Evolutionary conservation across 2,797 vertebrate genomes (phyloP), one percentile per base, ranked within the genome.

Genomic region (Jordanella pulchra): DNA sequence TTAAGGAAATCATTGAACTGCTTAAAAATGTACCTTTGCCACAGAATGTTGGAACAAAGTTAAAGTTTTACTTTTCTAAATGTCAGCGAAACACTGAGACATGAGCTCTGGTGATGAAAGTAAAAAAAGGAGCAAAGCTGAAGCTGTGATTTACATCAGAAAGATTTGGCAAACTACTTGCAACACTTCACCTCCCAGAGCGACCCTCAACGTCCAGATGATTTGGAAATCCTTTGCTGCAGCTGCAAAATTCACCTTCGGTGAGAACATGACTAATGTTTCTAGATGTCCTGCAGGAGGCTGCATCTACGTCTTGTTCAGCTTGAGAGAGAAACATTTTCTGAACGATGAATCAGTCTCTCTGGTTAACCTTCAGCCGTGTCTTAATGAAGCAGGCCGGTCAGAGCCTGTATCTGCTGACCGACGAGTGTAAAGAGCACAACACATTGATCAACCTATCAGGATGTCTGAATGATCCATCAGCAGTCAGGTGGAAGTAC

Each of bases 371-470:
- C 88, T 91, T 83, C 39, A 51, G 55, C 72, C 54, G 55, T 32
- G 50, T 74, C 75, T 80, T 72, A 79, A 79, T 87, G 90, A 89
- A 90, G 85, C 83, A 73, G 74, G 75, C 79, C 54, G 64, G 80
- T 74, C 79, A 75, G 80, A 60, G 67, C 69, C 78, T 88, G 75
- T 77, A 72, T 88, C 83, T 88, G 80, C 73, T 75, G 68, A 76
- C 73, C 7, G 66, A 74, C 73, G n/a, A 42, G 47, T 35, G 63
- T 64, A 64, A 53, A 72, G 65, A 47, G 50, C n/a, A n/a, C n/a
- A n/a, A 66, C 66, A 45, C 86, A 90, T 89, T 78, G 79, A 89
- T 90, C 89, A 89, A 80, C 85, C 74, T 80, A 47, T 81, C 85
- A 77, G 73, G 80, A 80, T 87, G 78, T 60, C 30, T 3, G 28